Conservation (phyloP, 2,797 vertebrate species). For the Bradypodion pumilum region DNA sequence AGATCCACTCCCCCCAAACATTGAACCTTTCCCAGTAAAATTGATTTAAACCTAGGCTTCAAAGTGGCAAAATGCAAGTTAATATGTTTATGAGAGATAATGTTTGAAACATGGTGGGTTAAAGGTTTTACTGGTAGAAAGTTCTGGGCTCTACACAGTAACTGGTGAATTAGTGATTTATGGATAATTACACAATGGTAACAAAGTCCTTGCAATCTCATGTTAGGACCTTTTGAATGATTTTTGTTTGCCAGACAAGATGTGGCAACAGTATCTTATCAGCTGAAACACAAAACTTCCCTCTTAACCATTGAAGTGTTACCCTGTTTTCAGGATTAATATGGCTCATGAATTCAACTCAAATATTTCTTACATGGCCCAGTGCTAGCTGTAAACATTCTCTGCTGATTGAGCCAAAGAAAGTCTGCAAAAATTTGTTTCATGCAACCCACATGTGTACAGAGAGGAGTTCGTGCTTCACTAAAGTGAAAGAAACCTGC, state of each 20-base stretch:
- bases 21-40: background rate
- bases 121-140: constrained; percentile 33
- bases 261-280: background rate
- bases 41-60: constrained; percentile 6
- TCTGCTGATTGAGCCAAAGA: background rate
- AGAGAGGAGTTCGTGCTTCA: background rate
- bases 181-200: constrained; percentile 19
- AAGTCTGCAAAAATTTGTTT: background rate
- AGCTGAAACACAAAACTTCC: background rate
- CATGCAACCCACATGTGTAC: background rate
- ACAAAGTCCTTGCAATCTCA: constrained; percentile 37
- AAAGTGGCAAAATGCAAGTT: constrained; percentile 12
- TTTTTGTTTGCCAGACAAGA: background rate
- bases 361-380: background rate
- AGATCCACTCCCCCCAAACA: background rate
- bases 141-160: background rate
- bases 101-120: background rate
- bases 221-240: background rate
- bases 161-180: accelerated
- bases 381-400: background rate
- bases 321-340: background rate
- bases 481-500: background rate
- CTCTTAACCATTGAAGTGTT: background rate
- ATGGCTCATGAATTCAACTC: background rate
- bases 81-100: constrained; percentile 17